Evolutionary conservation across 2,797 vertebrate genomes (phyloP), one percentile per base, ranked within the genome.

Genomic region (Acrocephalus scirpaceus): DNA sequence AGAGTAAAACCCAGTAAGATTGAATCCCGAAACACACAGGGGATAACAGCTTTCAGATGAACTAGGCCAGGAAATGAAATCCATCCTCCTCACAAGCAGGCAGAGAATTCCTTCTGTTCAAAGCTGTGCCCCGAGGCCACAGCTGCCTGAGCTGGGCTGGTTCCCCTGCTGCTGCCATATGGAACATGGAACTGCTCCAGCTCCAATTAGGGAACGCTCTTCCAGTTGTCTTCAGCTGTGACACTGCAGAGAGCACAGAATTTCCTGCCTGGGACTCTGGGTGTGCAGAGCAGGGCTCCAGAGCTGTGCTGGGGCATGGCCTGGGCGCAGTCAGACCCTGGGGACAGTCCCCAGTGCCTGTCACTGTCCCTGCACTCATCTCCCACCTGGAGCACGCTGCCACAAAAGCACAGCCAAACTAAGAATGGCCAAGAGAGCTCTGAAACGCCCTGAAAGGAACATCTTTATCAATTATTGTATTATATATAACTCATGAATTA

Each of bases 31-130:
- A 58, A 5, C 2, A 53, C 69, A 7, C 56, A 38, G 62, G n/a
- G 51, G n/a, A 45, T 53, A 32, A 42, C 11, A 5, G 22, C 42
- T 53, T 92, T 74, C 64, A 91, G 76, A 89, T 61, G 89, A 95
- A 75, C 47, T 26, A 36, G 45, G 51, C 30, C 64, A 89, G 69
- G 79, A 97, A 88, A 96, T 93, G 71, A 83, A 97, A 95, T 92
- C 79, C 76, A 64, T 58, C 66, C n/a, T 89, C 77, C 84, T 81
- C 69, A 51, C 61, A 95, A 95, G 79, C 76, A 83, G 75, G 54
- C 89, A 79, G 79, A 79, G 79, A 17, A n/a, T 4, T 47, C 13
- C 42, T 47, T 16, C 62, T 38, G 76, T 7, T 38, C 27, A 4
- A 3, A 88, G 89, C 61, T 92, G 89, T 61, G 60, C 87, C 89